Evolutionary conservation across 2,797 vertebrate species (phyloP).

Genomic region (Limnodromus scolopaceus): DNA sequence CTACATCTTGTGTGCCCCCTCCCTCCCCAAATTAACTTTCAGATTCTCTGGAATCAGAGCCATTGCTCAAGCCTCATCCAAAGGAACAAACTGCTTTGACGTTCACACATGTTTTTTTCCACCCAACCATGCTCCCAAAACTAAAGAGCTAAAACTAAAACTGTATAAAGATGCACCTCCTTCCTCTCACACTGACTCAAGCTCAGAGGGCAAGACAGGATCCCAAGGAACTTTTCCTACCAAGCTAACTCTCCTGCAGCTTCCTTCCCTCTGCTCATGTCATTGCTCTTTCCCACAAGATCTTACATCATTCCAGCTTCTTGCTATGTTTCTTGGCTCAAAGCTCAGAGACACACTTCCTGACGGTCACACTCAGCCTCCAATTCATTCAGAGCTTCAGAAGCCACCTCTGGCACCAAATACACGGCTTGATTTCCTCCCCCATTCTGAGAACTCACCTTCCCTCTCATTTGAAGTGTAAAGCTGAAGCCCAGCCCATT

Average conservation of each 20-base stretch:
- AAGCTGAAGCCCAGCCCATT: background rate
- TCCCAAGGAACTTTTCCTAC: background rate
- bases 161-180: background rate
- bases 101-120: background rate
- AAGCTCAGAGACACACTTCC: background rate
- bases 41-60: background rate
- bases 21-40: background rate
- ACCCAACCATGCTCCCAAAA: rapidly evolving
- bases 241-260: background rate
- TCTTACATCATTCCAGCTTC: background rate
- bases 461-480: background rate
- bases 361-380: background rate
- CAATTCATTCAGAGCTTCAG: background rate
- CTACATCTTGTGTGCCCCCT: background rate
- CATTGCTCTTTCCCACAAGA: background rate
- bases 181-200: background rate
- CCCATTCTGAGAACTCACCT: background rate
- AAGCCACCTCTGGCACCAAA: background rate
- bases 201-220: background rate
- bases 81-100: background rate
- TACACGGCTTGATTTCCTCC: background rate
- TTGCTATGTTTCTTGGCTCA: rapidly evolving
- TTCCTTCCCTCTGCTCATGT: background rate
- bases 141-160: background rate
- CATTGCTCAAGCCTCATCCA: background rate